These are phyloP conservation scores for Apamea sordens DNA, from an alignment of 2,888 invertebrate species.

Conservation along the genomic window DNA sequence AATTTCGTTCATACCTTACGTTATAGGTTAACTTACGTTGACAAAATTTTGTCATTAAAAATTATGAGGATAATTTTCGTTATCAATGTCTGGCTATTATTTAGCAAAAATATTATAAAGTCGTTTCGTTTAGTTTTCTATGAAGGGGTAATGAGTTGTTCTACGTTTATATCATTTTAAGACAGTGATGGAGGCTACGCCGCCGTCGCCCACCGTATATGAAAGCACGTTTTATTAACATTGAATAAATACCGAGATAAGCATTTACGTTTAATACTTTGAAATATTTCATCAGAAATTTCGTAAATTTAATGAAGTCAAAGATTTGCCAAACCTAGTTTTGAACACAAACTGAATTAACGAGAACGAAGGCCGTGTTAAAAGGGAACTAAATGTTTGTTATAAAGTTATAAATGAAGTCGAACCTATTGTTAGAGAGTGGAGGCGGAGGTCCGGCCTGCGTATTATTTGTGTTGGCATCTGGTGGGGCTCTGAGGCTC, in stretches of 20 bases:
- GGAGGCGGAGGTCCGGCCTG: slow-evolving; percentile 35
- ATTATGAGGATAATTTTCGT: slow-evolving; percentile 75
- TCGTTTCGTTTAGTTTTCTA: slow-evolving; percentile 62
- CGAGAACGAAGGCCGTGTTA: slow-evolving; percentile 50
- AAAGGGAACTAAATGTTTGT: slow-evolving; percentile 57
- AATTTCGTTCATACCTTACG: slow-evolving; percentile 67
- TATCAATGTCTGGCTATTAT: slow-evolving; percentile 70
- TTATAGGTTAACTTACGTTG: slow-evolving; percentile 50
- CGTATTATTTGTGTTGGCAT: slow-evolving; percentile 66
- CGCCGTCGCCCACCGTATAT: neutral
- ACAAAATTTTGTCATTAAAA: slow-evolving; percentile 71
- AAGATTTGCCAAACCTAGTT: slow-evolving; percentile 55
- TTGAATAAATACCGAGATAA: slow-evolving; percentile 27
- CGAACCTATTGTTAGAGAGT: slow-evolving; percentile 52
- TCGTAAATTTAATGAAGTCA: slow-evolving; percentile 49
- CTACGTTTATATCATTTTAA: slow-evolving; percentile 22
- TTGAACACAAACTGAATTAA: slow-evolving; percentile 53
- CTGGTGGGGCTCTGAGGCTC: slow-evolving; percentile 59
- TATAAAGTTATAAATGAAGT: slow-evolving; percentile 58
- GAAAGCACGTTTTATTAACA: slow-evolving; percentile 27
- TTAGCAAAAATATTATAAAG: slow-evolving; percentile 71
- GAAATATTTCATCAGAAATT: slow-evolving; percentile 41
- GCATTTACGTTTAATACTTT: slow-evolving; percentile 29
- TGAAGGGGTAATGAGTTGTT: slow-evolving; percentile 57
- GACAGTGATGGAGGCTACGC: slow-evolving; percentile 10